Percentiles rank a stretch among this genome's conserved stretches.
Evolutionary conservation across 2,888 invertebrate species (phyloP).

Genomic region (Caenorhabditis sp.): DNA sequence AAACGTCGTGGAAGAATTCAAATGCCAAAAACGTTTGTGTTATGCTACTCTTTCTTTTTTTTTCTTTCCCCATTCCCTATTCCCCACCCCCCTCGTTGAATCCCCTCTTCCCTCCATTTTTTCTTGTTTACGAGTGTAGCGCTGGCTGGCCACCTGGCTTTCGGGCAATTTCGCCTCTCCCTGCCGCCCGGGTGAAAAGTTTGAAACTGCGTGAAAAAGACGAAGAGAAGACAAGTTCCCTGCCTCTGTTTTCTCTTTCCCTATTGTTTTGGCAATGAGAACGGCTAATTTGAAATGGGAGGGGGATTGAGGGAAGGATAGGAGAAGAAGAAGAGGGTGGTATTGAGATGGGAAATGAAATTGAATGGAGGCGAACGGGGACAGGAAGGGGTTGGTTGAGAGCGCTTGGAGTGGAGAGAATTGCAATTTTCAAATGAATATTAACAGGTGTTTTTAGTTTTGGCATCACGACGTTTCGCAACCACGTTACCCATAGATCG

Average conservation of each 20-base stretch:
- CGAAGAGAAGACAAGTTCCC: constrained; percentile 3
- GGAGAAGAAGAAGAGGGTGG: too few species aligned
- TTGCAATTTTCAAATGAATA: too few species aligned
- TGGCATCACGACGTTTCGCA: too few species aligned
- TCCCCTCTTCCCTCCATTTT: not conserved
- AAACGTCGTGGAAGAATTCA: too few species aligned
- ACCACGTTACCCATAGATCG: too few species aligned
- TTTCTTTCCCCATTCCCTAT: not conserved
- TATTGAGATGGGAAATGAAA: not conserved
- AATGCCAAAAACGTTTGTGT: constrained; percentile 27
- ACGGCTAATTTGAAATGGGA: constrained; percentile 3
- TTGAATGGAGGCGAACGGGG: not conserved
- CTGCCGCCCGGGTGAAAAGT: not conserved
- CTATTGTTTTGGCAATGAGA: constrained; percentile 2
- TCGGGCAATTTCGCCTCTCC: constrained; percentile 11
- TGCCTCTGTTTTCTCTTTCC: not conserved
- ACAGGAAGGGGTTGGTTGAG: not conserved
- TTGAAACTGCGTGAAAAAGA: constrained; percentile 17
- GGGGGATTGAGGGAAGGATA: too few species aligned
- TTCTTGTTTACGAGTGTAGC: constrained; percentile 55
- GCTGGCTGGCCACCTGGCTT: constrained; percentile 39
- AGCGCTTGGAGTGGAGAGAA: too few species aligned
- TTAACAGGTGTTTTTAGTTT: too few species aligned
- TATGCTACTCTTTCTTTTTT: constrained; percentile 7
- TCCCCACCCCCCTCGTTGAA: too few species aligned